phyloP scores from a whole-genome alignment of 2,888 invertebrate genomes.

The Psylliodes chrysocephalus region DNA sequence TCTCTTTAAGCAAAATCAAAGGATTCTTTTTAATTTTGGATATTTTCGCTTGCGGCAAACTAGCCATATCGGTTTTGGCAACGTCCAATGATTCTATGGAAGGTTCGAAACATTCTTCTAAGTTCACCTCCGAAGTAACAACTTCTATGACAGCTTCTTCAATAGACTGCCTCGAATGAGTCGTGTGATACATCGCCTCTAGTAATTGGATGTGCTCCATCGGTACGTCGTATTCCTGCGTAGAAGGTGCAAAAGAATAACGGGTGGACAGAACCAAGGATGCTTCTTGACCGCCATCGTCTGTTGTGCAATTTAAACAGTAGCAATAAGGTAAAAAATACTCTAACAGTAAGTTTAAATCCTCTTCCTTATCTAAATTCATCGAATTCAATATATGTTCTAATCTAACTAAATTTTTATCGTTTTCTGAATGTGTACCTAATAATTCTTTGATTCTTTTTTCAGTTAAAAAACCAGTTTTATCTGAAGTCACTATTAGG shows the following conservation, averaged over 20 bases:
- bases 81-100: not conserved
- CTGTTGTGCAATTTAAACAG: slow-evolving; percentile 71
- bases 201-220: not conserved
- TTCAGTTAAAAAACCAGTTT: slow-evolving; percentile 80
- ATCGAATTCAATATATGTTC: slow-evolving; percentile 85
- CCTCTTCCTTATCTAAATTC: slow-evolving; percentile 74
- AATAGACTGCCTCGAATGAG: slow-evolving; percentile 30
- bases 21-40: not conserved
- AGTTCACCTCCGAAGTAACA: slow-evolving; percentile 15
- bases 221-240: too few species aligned
- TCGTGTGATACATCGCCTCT: slow-evolving; percentile 32
- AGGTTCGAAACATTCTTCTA: not conserved
- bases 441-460: slow-evolving; percentile 75
- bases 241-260: too few species aligned
- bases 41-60: not conserved
- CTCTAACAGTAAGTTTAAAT: slow-evolving; percentile 74
- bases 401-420: slow-evolving; percentile 75
- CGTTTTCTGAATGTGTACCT: slow-evolving; percentile 69
- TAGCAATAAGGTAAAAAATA: slow-evolving; percentile 80
- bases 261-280: not conserved
- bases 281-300: too few species aligned
- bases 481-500: slow-evolving; percentile 69
- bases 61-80: not conserved
- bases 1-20: not conserved
- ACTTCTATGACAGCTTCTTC: slow-evolving; percentile 36